Evolutionary conservation across 2,797 vertebrate genomes (phyloP).

Genomic region (Anguilla marmorata): DNA sequence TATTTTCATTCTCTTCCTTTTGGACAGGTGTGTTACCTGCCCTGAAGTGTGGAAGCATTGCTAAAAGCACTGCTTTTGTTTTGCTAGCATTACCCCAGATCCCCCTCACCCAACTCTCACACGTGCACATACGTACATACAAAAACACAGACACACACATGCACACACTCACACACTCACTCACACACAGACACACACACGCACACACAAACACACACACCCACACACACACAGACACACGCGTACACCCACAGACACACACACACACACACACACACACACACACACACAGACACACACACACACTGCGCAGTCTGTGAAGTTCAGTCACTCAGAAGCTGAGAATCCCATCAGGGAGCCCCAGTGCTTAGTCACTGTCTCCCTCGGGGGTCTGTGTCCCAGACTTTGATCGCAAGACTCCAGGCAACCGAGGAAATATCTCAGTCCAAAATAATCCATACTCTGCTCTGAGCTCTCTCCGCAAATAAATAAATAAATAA

Average conservation of each 20-base stretch:
- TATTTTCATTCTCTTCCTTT: not conserved
- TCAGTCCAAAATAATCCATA: slow-evolving; percentile 14
- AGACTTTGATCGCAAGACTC: not conserved
- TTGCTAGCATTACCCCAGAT: not conserved
- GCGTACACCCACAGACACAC: too few relatives aligned
- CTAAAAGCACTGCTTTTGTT: not conserved
- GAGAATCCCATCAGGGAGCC: not conserved
- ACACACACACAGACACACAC: too few relatives aligned
- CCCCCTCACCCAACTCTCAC: not conserved
- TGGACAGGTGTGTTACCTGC: not conserved
- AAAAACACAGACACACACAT: too few relatives aligned
- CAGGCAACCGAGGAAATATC: not conserved
- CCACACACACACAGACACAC: too few relatives aligned
- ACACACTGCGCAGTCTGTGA: not conserved
- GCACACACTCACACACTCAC: too few relatives aligned
- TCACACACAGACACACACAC: too few relatives aligned
- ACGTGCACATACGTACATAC: too few relatives aligned
- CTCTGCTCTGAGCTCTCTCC: not conserved
- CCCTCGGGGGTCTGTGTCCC: not conserved
- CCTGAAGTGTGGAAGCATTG: not conserved
- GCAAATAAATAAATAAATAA: not conserved
- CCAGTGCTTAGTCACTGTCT: not conserved
- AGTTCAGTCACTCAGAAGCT: slow-evolving; percentile 8
- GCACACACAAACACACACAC: too few relatives aligned
- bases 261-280: too few relatives aligned